Evolutionary conservation across 2,113 vertebrate genomes (phyloP).

Genomic region (Pitta sordida): DNA sequence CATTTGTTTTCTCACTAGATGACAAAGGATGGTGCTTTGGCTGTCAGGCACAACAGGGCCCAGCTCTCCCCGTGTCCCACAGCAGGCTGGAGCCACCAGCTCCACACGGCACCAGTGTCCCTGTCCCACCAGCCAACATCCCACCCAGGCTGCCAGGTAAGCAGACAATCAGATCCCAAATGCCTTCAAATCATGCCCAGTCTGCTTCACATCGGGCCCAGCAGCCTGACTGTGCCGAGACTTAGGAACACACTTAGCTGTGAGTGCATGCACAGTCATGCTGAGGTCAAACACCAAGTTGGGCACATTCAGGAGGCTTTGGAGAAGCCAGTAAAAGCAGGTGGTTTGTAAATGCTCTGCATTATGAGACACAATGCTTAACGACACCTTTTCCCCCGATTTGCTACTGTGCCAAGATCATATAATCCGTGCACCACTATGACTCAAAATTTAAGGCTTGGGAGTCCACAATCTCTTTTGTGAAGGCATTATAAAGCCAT

Average conservation of each 20-base stretch:
- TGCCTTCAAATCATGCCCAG: not conserved
- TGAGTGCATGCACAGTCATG: not conserved
- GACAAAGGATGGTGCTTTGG: not conserved
- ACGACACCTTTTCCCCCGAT: not conserved
- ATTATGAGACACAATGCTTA: not conserved
- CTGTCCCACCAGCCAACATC: not conserved
- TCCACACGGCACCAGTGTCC: rapidly evolving
- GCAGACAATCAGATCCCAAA: not conserved
- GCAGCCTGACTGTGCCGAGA: not conserved
- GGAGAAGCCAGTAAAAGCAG: not conserved
- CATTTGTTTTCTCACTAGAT: rapidly evolving
- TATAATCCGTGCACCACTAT: not conserved
- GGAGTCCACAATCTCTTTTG: not conserved
- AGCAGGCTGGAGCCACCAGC: not conserved
- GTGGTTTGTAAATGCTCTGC: not conserved
- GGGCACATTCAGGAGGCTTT: not conserved
- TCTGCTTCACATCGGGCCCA: not conserved
- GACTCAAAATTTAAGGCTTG: not conserved
- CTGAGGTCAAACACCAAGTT: not conserved
- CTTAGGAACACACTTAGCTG: not conserved
- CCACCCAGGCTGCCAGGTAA: not conserved
- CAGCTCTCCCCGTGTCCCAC: rapidly evolving
- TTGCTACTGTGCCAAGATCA: not conserved
- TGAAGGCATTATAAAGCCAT: rapidly evolving
- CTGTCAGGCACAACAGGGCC: not conserved